phyloP scores from a whole-genome alignment of 2,113 vertebrate genomes.

The Petaurus breviceps region DNA sequence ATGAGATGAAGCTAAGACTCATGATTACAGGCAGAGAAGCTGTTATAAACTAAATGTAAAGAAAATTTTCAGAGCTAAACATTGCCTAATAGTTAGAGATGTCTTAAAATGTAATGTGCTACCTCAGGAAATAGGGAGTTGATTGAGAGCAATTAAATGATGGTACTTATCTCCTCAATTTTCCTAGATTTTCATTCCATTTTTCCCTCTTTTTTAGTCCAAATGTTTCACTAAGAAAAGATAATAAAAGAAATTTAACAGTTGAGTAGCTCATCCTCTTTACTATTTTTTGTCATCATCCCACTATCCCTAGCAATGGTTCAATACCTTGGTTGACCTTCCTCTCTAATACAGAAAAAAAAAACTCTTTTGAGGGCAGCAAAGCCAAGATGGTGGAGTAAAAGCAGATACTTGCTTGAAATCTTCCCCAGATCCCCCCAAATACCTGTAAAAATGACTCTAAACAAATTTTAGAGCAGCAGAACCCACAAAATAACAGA shows the following conservation, averaged over 20 bases:
- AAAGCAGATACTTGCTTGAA: no score
- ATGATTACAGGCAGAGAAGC: background rate
- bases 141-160: background rate
- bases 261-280: background rate
- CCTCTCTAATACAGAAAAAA: no score
- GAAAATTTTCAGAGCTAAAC: background rate
- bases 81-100: background rate
- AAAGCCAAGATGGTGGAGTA: no score
- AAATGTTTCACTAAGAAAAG: background rate
- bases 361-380: no score
- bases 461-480: no score
- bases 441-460: no score
- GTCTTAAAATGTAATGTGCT: background rate
- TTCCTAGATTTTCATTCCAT: background rate
- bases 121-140: background rate
- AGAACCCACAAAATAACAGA: no score
- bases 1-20: background rate
- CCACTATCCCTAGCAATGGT: no score
- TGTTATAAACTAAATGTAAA: background rate
- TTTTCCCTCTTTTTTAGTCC: background rate
- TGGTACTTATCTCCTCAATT: background rate
- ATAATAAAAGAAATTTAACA: background rate
- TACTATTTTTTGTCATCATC: no score
- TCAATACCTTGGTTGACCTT: no score
- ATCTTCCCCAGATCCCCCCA: no score